Conservation (phyloP, 2,797 vertebrate genomes). For the Alfaro cultratus region DNA sequence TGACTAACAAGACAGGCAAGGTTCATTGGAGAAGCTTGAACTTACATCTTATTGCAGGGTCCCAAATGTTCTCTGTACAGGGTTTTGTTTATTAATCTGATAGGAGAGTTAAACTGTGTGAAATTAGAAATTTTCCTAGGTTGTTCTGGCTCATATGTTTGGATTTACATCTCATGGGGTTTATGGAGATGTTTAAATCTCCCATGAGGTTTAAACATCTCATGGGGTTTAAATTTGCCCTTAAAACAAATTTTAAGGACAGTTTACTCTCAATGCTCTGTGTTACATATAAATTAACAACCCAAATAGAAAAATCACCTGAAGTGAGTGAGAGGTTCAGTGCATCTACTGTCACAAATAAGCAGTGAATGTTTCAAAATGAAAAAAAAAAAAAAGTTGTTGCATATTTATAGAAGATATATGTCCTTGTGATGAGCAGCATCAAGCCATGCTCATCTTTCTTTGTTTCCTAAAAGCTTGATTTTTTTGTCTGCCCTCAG, state of each 20-base stretch:
- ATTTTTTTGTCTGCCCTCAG: background rate
- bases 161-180: slow-evolving; percentile 34
- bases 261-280: slow-evolving; percentile 56
- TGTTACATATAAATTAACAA: slow-evolving; percentile 13
- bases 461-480: background rate
- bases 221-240: too few relatives aligned
- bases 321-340: background rate
- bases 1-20: background rate
- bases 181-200: too few relatives aligned
- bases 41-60: background rate
- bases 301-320: background rate
- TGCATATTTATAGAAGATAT: background rate
- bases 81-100: slow-evolving; percentile 42
- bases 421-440: background rate
- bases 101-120: slow-evolving; percentile 26
- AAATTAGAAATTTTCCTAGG: slow-evolving; percentile 43
- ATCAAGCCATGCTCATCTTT: background rate
- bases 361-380: background rate
- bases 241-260: background rate
- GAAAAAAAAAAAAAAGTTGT: background rate
- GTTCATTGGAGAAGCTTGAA: background rate
- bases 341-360: background rate
- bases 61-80: slow-evolving; percentile 26
- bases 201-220: too few relatives aligned
- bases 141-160: slow-evolving; percentile 24